Conservation (phyloP, 30 jellyfish, hydroid and myxozoan species). For the Aurelia sp. region DNA sequence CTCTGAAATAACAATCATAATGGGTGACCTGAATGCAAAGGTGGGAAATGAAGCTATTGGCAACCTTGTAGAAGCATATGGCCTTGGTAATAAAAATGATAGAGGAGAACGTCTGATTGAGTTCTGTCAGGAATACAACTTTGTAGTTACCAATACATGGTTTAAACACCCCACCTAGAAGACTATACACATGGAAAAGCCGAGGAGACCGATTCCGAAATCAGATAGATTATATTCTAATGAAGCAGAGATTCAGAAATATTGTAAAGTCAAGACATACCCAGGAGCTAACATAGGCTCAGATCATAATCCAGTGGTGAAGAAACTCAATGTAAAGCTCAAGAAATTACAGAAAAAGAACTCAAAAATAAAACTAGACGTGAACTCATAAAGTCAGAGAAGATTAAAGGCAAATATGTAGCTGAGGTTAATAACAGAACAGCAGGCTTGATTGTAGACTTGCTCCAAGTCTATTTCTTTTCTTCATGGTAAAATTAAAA, state of each 20-base stretch:
- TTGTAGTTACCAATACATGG: not conserved
- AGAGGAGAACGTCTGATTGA: constrained; percentile 5
- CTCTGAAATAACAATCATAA: constrained; percentile 9
- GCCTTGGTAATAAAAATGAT: constrained; percentile 16
- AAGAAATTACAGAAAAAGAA: too few species aligned
- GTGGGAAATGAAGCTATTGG: too few species aligned
- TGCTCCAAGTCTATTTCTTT: too few species aligned
- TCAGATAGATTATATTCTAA: constrained; percentile 20
- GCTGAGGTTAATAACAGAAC: too few species aligned
- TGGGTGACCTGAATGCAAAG: too few species aligned
- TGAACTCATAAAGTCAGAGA: too few species aligned
- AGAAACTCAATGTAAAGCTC: too few species aligned
- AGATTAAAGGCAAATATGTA: too few species aligned
- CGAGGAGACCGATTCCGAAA: constrained; percentile 15
- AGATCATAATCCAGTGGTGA: constrained; percentile 1
- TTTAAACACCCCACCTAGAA: not conserved
- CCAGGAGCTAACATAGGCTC: constrained; percentile 23
- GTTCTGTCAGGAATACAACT: constrained; percentile 1
- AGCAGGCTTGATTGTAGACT: too few species aligned
- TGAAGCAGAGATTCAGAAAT: constrained; percentile 1
- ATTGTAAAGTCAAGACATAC: not conserved
- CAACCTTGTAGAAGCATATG: not conserved
- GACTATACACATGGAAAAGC: constrained; percentile 14
- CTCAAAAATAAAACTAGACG: too few species aligned
- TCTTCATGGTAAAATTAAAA: too few species aligned